These are phyloP conservation scores for Agrotis ipsilon DNA, from an alignment of 2,888 invertebrate species.

Conservation along the genomic window DNA sequence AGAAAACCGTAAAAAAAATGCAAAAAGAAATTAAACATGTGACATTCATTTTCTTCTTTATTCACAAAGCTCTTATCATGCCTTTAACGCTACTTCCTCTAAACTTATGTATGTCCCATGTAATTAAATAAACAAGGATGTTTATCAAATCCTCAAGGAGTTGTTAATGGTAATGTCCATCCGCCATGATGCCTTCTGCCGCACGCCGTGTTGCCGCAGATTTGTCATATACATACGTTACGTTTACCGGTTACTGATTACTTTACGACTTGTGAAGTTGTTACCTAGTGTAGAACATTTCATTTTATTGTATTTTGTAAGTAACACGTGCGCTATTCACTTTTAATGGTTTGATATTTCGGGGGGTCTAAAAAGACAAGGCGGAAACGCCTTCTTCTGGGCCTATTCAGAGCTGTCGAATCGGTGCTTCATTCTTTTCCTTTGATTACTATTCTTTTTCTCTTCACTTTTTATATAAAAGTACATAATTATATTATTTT, in stretches of 20 bases:
- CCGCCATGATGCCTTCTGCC: constrained; percentile 10
- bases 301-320: not conserved
- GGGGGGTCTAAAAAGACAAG: too few species aligned
- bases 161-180: constrained; percentile 40
- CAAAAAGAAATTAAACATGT: too few species aligned
- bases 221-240: constrained; percentile 34
- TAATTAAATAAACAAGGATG: constrained; percentile 35
- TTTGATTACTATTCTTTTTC: too few species aligned
- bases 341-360: not conserved
- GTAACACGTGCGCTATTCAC: not conserved
- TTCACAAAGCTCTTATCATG: not conserved
- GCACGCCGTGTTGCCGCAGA: constrained; percentile 16
- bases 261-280: constrained; percentile 13
- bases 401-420: too few species aligned
- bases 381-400: too few species aligned
- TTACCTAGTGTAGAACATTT: constrained; percentile 1
- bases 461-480: too few species aligned
- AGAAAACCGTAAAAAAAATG: too few species aligned
- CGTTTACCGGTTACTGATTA: constrained; percentile 34
- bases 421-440: too few species aligned
- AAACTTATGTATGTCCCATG: constrained; percentile 3
- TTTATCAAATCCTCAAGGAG: constrained; percentile 32
- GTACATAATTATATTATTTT: too few species aligned
- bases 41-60: too few species aligned
- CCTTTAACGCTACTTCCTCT: constrained; percentile 6